Evolutionary conservation across 2,888 invertebrate genomes (phyloP), one percentile per base, ranked within the genome.

Genomic region (Drosophila multiciliata): DNA sequence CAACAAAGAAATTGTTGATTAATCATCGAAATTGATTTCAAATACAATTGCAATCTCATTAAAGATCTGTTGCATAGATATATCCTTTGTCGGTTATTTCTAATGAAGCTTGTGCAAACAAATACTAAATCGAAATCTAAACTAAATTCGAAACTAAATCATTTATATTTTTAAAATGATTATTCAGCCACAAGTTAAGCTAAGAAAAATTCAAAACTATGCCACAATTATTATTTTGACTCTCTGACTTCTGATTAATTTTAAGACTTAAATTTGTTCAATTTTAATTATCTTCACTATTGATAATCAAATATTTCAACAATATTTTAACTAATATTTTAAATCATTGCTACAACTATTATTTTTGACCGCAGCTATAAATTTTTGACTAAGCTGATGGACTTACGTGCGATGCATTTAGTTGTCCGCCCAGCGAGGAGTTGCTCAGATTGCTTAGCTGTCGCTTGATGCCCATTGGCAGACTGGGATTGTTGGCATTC

Each of bases 361-460:
- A 45, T 45, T 45, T 45, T 45, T 45, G 23, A 45, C 45, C 15
- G 15, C 23, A 23, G 23, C 45, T 45, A 3, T 23, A 45, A 4
- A 8, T 45, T 0, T 20, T 23, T 23, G 4, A 15, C 8, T 23
- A 2, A 45, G 8, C 26, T 45, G 15, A 23, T 23, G 15, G 23
- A 94, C 96, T 96, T 94, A 96, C 96, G 93, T 96, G 96, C 73
- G 96, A 95, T 53, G 96, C 94, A 61, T 95, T 86, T 7, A 85
- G 95, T 79, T 95, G 95, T 4, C 80, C 70, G 26, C 80, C 86
- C 49, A 94, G 92, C 49, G 95, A 94, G 75, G 95, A 94, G 79
- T 92, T 91, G 60, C 94, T 92, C 62, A 92, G 84, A 68, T 95
- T 94, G 69, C 91, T 92, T 12, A 88, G 75, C 60, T 91, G 92